Conservation (phyloP, 2,113 vertebrate species). For the Leptobrachium ailaonicum region DNA sequence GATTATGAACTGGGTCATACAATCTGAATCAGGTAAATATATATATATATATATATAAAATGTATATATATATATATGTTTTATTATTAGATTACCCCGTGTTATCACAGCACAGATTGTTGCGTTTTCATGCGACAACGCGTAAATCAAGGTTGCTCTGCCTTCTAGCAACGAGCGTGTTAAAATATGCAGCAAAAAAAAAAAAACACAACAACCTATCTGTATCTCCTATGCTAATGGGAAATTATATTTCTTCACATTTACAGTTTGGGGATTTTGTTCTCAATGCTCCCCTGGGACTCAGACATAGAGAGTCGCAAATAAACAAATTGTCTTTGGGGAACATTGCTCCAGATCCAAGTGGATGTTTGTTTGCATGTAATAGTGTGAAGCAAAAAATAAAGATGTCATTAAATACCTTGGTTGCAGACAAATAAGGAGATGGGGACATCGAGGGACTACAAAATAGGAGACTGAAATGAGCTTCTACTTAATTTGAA, state of each 20-base stretch:
- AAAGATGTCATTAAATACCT: conserved; percentile 50
- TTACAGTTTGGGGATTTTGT: conserved; percentile 28
- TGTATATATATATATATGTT: too few species aligned
- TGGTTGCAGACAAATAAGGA: conserved; percentile 47
- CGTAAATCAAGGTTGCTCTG: too few species aligned
- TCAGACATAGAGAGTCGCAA: conserved; percentile 26
- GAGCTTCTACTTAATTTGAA: conserved; percentile 31
- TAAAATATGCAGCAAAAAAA: not conserved
- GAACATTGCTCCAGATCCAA: conserved; percentile 13
- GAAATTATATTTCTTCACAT: conserved; percentile 11
- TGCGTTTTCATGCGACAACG: too few species aligned
- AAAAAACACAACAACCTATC: not conserved
- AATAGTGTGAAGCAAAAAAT: conserved; percentile 35
- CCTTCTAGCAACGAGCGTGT: not conserved
- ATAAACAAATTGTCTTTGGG: conserved; percentile 35
- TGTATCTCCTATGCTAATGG: not conserved
- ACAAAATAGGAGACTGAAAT: conserved; percentile 38
- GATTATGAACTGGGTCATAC: too few species aligned
- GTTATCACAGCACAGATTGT: too few species aligned
- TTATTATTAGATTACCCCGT: too few species aligned
- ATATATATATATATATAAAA: too few species aligned
- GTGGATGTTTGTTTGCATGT: conserved; percentile 47
- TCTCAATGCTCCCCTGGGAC: conserved; percentile 1
- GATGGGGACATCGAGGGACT: conserved; percentile 36
- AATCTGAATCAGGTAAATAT: too few species aligned